Base-by-base conservation (phyloP, 2,797 vertebrate species). In the Pristis pectinata region DNA sequence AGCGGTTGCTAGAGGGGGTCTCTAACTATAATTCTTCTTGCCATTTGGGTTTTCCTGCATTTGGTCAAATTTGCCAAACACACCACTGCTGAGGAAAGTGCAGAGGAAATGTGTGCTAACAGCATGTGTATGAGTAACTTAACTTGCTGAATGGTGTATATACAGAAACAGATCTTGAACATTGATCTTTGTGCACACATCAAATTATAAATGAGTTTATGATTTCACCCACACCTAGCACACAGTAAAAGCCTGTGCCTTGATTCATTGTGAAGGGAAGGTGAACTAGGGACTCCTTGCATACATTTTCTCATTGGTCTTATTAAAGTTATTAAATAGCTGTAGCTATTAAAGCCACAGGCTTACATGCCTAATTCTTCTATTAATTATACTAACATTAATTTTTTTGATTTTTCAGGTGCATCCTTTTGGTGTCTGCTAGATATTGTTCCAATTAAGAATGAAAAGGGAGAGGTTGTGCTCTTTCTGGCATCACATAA, bases 401-500 rank as follows among this genome's bases (percentile, higher is more conserved):
- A 22, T 61, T 94, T 94, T n/a, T 41, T 61, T 95, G 49, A 91
- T 91, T 95, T 72, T 70, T 91, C 96, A 98, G 98, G 98, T 94
- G 96, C 97, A 79, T 96, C 98, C 96, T 98, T 98, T 96, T 98
- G 98, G 98, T 98, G 98, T 96, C 97, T 98, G 93, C 96, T 98
- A 11, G 95, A 95, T 89, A 95, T 95, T 94, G 95, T 95, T 85
- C 95, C 95, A 19, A 95, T 95, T 93, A 98, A 98, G 95, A 98
- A 98, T 96, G 98, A 98, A 95, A 98, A 98, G 94, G 97, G 98
- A 0, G 98, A 98, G 93, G 98, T 98, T 95, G 98, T 98, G 94
- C 96, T 98, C 49, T 98, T 98, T 95, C 97, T 98, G 41, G 98
- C 98, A 94, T 98, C 98, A 95, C 97, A 98, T 95, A 98, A 98